Evolutionary conservation across 2,797 vertebrate genomes (phyloP).

Genomic region (Tapirus indicus): DNA sequence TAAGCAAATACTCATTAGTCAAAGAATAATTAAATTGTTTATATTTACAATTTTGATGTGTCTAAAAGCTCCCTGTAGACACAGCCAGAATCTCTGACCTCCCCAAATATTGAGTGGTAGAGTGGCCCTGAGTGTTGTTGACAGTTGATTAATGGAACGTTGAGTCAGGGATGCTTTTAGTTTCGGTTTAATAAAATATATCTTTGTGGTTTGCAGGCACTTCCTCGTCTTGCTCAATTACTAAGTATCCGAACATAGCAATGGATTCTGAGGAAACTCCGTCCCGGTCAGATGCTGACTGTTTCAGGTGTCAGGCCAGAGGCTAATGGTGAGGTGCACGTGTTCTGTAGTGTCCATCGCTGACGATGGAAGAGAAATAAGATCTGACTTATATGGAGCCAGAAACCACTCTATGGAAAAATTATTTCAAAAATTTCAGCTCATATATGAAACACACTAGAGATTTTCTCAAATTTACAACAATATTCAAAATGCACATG

Average conservation of each 20-base stretch:
- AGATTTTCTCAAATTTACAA: background rate
- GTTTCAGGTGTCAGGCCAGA: background rate
- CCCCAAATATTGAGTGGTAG: background rate
- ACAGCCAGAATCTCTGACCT: background rate
- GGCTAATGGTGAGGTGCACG: too few relatives aligned
- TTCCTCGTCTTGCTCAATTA: background rate
- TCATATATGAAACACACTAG: background rate
- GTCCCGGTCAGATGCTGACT: background rate
- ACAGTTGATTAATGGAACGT: background rate
- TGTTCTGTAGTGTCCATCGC: background rate
- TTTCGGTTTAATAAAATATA: background rate
- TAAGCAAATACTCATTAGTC: background rate
- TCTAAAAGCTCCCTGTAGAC: background rate
- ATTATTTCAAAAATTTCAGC: background rate
- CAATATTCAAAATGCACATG: background rate
- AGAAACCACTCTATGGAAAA: background rate
- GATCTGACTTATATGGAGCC: background rate
- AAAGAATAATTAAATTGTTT: background rate
- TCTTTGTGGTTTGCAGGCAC: background rate
- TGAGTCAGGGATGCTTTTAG: background rate
- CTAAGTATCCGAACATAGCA: background rate
- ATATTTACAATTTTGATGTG: background rate
- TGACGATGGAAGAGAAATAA: background rate
- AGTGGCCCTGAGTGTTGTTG: background rate
- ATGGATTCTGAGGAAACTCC: background rate